Evolutionary conservation across 2,888 invertebrate genomes (phyloP).

Genomic region (Anoplius nigerrimus): DNA sequence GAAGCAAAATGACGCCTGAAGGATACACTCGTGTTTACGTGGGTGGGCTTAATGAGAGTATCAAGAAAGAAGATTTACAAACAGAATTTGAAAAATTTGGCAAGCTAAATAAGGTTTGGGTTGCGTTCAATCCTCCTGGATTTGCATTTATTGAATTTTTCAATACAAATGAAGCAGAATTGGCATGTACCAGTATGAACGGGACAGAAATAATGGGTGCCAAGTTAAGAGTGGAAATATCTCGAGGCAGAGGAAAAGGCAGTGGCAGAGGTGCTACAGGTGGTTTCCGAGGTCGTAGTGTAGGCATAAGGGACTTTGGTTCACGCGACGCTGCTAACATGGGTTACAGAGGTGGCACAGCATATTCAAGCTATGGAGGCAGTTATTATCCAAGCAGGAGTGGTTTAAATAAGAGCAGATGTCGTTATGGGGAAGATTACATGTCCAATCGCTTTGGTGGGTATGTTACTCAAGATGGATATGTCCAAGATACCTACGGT

Average conservation of each 20-base stretch:
- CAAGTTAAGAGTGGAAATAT: slow-evolving; percentile 91
- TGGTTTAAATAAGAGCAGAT: slow-evolving; percentile 67
- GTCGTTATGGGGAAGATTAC: slow-evolving; percentile 72
- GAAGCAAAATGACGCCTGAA: slow-evolving; percentile 70
- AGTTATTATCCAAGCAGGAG: slow-evolving; percentile 71
- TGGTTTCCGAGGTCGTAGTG: slow-evolving; percentile 78
- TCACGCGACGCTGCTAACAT: slow-evolving; percentile 69
- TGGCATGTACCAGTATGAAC: slow-evolving; percentile 91
- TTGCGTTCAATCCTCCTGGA: slow-evolving; percentile 94
- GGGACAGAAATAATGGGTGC: slow-evolving; percentile 92
- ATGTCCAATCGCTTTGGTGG: slow-evolving; percentile 68
- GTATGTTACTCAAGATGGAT: slow-evolving; percentile 70
- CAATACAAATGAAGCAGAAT: slow-evolving; percentile 91
- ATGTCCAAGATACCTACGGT: slow-evolving; percentile 68
- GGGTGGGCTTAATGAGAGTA: slow-evolving; percentile 90
- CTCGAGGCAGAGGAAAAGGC: slow-evolving; percentile 86
- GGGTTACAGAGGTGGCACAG: slow-evolving; percentile 77
- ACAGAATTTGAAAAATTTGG: slow-evolving; percentile 94
- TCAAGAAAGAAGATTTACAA: slow-evolving; percentile 94
- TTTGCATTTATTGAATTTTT: slow-evolving; percentile 96
- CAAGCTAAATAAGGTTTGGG: slow-evolving; percentile 94
- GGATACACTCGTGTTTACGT: slow-evolving; percentile 88
- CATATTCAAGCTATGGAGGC: slow-evolving; percentile 74
- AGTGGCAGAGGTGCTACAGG: slow-evolving; percentile 80
- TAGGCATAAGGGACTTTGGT: slow-evolving; percentile 75